These are phyloP conservation scores for Corythornis madagascariensis DNA, from an alignment of 2,113 vertebrate genomes.

Conservation along the genomic window DNA sequence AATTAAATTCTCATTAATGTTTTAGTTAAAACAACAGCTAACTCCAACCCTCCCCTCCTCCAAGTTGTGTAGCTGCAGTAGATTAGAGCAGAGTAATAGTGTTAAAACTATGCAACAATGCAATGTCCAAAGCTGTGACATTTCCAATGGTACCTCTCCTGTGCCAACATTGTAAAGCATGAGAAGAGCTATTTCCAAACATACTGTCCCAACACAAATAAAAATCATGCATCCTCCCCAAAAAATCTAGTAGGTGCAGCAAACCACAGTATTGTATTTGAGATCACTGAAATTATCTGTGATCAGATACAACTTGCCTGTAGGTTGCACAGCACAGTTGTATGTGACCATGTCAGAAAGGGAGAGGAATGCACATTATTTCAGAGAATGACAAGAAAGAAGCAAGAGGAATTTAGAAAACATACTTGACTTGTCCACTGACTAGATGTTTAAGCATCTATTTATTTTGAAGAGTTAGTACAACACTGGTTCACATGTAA, in stretches of 20 bases:
- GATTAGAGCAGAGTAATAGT: not conserved
- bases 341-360: not conserved
- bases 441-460: not conserved
- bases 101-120: not conserved
- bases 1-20: not conserved
- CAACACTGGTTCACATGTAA: accelerated
- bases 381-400: not conserved
- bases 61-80: not conserved
- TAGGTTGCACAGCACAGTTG: not conserved
- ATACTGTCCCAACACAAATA: not conserved
- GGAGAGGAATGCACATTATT: not conserved
- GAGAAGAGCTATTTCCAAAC: not conserved
- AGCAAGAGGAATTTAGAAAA: not conserved
- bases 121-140: accelerated
- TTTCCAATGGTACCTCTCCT: not conserved
- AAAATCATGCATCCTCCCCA: not conserved
- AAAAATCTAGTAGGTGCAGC: not conserved
- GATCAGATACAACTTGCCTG: not conserved
- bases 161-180: not conserved
- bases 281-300: not conserved
- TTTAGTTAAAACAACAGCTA: not conserved
- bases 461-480: not conserved
- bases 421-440: not conserved
- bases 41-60: not conserved
- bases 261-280: not conserved